These are phyloP conservation scores for Macroglossus sobrinus DNA, from an alignment of 2,113 vertebrate genomes.

Conservation along the genomic window DNA sequence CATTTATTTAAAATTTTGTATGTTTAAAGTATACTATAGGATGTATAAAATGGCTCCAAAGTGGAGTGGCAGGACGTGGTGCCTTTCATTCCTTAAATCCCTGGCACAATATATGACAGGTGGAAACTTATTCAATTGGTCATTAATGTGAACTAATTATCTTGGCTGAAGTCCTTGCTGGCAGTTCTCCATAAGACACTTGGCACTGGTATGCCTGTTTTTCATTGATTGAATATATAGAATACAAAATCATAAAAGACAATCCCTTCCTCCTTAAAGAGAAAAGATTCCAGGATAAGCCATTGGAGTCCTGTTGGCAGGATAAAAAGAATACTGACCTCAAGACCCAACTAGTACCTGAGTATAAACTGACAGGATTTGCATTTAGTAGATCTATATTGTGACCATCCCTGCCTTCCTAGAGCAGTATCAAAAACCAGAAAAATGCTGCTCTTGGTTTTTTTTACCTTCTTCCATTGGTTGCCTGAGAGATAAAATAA, in stretches of 20 bases:
- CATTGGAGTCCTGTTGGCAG: neutral
- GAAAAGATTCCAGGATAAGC: neutral
- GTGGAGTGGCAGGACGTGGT: neutral
- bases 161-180: neutral
- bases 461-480: neutral
- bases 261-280: neutral
- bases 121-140: constrained; percentile 28
- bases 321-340: neutral
- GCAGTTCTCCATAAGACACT: neutral
- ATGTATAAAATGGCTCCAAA: constrained; percentile 25
- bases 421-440: constrained; percentile 6
- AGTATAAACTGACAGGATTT: neutral
- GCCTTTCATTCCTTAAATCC: constrained; percentile 44
- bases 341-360: constrained; percentile 30
- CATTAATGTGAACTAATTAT: neutral
- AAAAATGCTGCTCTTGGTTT: neutral
- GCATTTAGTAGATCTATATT: neutral
- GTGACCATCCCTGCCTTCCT: neutral
- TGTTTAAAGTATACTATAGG: constrained; percentile 20
- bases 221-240: constrained; percentile 16
- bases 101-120: neutral
- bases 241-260: constrained; percentile 31
- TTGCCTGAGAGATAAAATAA: constrained; percentile 5
- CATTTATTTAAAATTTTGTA: constrained; percentile 8
- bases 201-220: constrained; percentile 13